Percentiles rank a stretch among this genome's conserved stretches.
Conservation (phyloP, 2,888 invertebrate species). For the Gisinianus flammeolus region DNA sequence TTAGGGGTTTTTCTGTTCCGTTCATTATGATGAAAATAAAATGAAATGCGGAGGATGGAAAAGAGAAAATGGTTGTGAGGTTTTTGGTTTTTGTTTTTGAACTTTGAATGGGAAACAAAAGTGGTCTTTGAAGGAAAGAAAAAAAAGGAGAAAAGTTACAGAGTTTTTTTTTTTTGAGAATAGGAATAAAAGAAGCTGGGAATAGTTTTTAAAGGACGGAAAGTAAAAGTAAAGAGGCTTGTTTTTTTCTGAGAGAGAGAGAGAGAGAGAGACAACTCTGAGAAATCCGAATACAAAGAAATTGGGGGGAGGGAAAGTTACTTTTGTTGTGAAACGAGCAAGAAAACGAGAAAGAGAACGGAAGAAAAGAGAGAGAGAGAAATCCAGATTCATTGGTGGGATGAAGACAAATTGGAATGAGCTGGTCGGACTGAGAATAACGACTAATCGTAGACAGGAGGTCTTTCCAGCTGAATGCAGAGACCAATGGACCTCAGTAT, state of each 20-base stretch:
- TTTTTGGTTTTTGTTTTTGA: too few species aligned
- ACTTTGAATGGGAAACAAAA: too few species aligned
- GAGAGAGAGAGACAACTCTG: background rate
- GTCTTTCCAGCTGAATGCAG: conserved; percentile 34
- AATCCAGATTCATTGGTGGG: conserved; percentile 16
- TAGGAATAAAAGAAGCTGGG: background rate
- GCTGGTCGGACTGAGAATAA: conserved; percentile 33
- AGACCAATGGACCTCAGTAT: conserved; percentile 18
- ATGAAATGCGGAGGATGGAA: background rate
- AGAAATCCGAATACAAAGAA: background rate
- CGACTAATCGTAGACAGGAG: conserved; percentile 45
- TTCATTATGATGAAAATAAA: too few species aligned
- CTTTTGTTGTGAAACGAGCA: background rate
- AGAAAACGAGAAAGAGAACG: background rate
- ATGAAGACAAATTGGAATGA: conserved; percentile 47
- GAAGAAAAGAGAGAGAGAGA: background rate
- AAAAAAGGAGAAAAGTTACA: background rate
- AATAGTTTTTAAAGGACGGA: too few species aligned
- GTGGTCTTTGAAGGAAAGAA: background rate
- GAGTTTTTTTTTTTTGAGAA: too few species aligned
- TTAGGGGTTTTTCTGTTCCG: too few species aligned
- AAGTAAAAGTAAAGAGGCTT: too few species aligned
- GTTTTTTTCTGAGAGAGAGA: too few species aligned
- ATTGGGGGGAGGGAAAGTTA: background rate
- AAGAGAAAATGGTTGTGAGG: too few species aligned